phyloP scores from a whole-genome alignment of 2,888 invertebrate genomes.

The Hyalella azteca region DNA sequence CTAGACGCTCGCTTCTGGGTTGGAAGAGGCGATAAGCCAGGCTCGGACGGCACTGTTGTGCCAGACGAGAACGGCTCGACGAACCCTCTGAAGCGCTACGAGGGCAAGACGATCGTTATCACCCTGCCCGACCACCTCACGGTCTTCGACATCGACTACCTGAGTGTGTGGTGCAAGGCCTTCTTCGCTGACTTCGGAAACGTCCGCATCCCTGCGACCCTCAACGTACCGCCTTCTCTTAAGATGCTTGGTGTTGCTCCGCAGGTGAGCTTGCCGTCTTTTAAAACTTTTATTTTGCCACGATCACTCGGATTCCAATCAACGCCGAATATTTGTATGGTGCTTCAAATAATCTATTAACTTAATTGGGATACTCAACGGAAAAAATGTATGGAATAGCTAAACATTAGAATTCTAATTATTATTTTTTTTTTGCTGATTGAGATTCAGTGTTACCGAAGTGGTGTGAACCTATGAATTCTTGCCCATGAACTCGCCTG shows the following conservation, averaged over 20 bases:
- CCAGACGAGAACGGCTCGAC: conserved; percentile 88
- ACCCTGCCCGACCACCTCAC: conserved; percentile 88
- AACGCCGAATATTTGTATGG: no score
- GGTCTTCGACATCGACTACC: conserved; percentile 89
- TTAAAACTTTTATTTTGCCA: no score
- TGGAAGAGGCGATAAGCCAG: conserved; percentile 77
- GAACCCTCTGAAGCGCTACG: conserved; percentile 80
- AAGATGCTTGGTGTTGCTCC: conserved; percentile 93
- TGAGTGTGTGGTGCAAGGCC: conserved; percentile 91
- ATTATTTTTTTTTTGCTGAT: no score
- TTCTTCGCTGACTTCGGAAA: conserved; percentile 93
- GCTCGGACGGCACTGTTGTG: conserved; percentile 81
- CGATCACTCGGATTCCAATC: no score
- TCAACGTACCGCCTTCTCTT: conserved; percentile 87
- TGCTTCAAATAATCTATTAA: no score
- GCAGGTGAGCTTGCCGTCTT: conserved; percentile 89
- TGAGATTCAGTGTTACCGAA: no score
- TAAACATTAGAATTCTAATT: no score
- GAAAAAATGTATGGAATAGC: no score
- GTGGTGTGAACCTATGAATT: no score
- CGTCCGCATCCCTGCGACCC: conserved; percentile 74
- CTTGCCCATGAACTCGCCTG: no score
- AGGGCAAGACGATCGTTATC: conserved; percentile 86
- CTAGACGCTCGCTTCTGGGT: conserved; percentile 94
- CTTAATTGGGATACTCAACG: no score